Conservation (phyloP, 1,140 invertebrate species). For the Zaprionus davidi region DNA sequence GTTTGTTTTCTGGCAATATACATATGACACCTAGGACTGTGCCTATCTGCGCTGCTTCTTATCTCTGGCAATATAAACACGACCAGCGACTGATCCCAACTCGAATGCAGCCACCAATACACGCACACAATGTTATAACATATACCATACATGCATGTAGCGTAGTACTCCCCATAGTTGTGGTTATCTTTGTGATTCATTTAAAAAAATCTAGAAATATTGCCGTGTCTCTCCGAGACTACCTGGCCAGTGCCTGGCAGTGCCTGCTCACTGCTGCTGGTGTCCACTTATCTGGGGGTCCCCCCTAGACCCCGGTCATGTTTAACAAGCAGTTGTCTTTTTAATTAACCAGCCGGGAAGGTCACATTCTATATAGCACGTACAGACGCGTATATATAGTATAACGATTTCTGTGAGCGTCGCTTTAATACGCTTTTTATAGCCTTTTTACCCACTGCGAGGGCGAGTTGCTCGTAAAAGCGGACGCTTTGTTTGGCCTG, state of each 20-base stretch:
- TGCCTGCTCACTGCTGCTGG: neutral
- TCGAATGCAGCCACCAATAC: neutral
- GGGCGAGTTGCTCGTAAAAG: conserved; percentile 36
- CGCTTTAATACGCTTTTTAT: conserved; percentile 72
- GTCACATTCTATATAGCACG: conserved; percentile 57
- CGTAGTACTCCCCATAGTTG: conserved; percentile 15
- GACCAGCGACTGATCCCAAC: conserved; percentile 56
- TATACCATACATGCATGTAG: neutral
- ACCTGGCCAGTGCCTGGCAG: conserved; percentile 29
- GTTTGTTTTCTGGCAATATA: conserved; percentile 63
- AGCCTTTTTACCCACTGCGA: conserved; percentile 20
- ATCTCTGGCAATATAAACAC: conserved; percentile 64
- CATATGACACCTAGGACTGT: conserved; percentile 47
- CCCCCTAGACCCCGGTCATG: conserved; percentile 38
- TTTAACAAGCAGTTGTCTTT: conserved; percentile 79
- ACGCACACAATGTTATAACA: conserved; percentile 12
- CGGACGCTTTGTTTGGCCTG: conserved; percentile 56
- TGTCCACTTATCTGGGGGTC: conserved; percentile 38
- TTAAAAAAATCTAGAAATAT: conserved; percentile 51
- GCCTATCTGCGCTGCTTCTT: conserved; percentile 43
- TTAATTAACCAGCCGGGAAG: conserved; percentile 76
- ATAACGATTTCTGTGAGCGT: conserved; percentile 35
- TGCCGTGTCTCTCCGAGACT: conserved; percentile 38
- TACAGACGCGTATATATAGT: conserved; percentile 45
- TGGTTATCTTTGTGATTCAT: conserved; percentile 75